phyloP scores from a whole-genome alignment of 2,113 vertebrate species.

The Zosterops hypoxanthus region DNA sequence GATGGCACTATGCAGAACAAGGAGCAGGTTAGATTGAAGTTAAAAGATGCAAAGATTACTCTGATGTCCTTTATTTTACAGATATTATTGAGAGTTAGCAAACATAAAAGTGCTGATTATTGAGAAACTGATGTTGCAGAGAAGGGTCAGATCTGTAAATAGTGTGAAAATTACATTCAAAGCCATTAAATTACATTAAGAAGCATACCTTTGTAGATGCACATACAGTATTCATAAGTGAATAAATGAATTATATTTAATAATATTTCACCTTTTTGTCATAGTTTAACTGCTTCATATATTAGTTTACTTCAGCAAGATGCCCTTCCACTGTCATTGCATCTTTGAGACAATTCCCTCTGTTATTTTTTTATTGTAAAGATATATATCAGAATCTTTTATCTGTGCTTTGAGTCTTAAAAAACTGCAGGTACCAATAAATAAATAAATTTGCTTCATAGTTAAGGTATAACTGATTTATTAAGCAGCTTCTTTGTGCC shows the following conservation, averaged over 20 bases:
- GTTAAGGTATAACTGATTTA: conserved; percentile 41
- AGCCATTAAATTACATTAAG: conserved; percentile 57
- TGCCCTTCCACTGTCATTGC: conserved; percentile 48
- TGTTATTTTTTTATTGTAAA: background rate
- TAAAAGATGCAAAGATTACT: conserved; percentile 9
- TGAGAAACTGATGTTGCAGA: conserved; percentile 35
- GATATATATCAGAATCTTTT: background rate
- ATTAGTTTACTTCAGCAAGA: conserved; percentile 10
- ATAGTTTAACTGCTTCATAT: conserved; percentile 34
- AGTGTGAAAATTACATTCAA: conserved; percentile 62
- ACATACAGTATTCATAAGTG: conserved; percentile 70
- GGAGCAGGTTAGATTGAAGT: background rate
- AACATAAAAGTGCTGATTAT: conserved; percentile 60
- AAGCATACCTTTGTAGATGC: conserved; percentile 46
- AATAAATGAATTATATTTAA: conserved; percentile 68
- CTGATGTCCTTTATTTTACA: conserved; percentile 49
- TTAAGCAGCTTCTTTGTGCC: conserved; percentile 10
- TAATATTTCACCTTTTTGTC: conserved; percentile 60
- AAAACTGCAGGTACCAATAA: conserved; percentile 48
- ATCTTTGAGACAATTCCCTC: background rate
- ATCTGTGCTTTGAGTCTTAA: conserved; percentile 7
- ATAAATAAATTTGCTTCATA: conserved; percentile 52
- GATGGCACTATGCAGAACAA: background rate
- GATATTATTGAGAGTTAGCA: conserved; percentile 39
- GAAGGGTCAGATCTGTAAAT: conserved; percentile 51